Base-by-base conservation (phyloP, 2,113 vertebrate species). In the Todiramphus chloris region DNA sequence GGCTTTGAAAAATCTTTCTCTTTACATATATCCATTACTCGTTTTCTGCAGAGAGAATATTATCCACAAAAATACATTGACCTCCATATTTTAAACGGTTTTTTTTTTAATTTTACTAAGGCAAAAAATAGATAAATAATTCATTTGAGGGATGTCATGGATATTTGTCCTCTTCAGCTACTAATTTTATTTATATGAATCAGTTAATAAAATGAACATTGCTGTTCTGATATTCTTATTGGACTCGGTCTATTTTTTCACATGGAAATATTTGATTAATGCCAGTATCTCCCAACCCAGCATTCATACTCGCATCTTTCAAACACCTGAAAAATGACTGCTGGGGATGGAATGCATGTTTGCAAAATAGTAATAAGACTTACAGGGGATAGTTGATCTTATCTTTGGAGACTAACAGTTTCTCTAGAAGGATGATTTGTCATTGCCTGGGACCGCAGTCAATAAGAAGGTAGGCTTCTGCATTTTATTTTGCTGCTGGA, bases 1-100 rank as follows among this genome's bases (percentile, higher is more conserved):
- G 59, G 31, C 63, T 96, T 86, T 93, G 75, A 43, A 83, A 93
- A 94, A 48, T 88, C 83, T 91, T 91, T 82, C 25, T 16, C 9
- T 94, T 94, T 80, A 33, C 13, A 28, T 56, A 31, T 13, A 67
- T 63, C 43, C 2, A 27, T 74, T 74, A 51, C 16, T 69, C 16
- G 3, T 66, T 91, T 91, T 84, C 55, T 88, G 24, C 43, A 59
- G n/a, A 63, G 28, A 87, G 30, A 89, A 5, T 58, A 39, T 67
- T 87, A 64, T 30, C 43, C 81, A 74, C 44, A 69, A 50, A 84
- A 73, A 63, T 53, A 73, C 5, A 64, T 58, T 55, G 14, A 11
- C 8, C 7, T 93, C 16, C 16, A 44, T 56, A 77, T 73, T 74
- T 9, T 78, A 44, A 70, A 72, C 41, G 13, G 28, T 18, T 53